Conservation (phyloP, 1,140 invertebrate species). For the Trypoxylus dichotomus region DNA sequence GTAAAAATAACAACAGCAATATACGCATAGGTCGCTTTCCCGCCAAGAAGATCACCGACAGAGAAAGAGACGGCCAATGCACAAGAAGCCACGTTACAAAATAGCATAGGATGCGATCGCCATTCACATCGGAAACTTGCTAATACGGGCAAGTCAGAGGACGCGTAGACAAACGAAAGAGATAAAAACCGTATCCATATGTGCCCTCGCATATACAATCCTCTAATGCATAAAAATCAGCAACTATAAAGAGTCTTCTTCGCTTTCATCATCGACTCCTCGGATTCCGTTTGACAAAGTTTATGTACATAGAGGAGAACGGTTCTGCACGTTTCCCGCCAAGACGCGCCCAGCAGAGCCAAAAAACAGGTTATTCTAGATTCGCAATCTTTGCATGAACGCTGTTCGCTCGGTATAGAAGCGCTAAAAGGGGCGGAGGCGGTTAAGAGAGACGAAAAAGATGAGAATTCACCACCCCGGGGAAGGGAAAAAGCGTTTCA, state of each 20-base stretch:
- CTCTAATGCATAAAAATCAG: constrained; percentile 6
- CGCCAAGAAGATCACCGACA: not conserved
- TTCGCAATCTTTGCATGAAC: constrained; percentile 44
- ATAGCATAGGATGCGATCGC: not conserved
- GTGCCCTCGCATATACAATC: too few species aligned
- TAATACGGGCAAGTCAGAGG: not conserved
- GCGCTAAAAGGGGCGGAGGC: constrained; percentile 51
- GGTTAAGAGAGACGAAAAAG: constrained; percentile 43
- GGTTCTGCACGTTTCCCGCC: constrained; percentile 14
- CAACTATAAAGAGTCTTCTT: not conserved
- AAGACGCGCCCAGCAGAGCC: not conserved
- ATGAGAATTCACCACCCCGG: constrained; percentile 26
- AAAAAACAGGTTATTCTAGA: constrained; percentile 50
- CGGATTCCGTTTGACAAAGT: constrained; percentile 19
- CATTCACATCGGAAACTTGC: constrained; percentile 2
- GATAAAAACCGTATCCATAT: not conserved
- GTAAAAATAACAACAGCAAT: not conserved
- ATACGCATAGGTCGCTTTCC: not conserved
- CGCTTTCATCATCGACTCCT: not conserved
- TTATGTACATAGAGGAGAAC: constrained; percentile 9
- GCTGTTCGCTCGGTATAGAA: constrained; percentile 35
- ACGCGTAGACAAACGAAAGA: not conserved
- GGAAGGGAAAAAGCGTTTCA: constrained; percentile 27
- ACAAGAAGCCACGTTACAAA: not conserved
- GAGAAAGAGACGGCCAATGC: not conserved